Conservation (phyloP, 2,113 vertebrate species). For the Thermophis baileyi region DNA sequence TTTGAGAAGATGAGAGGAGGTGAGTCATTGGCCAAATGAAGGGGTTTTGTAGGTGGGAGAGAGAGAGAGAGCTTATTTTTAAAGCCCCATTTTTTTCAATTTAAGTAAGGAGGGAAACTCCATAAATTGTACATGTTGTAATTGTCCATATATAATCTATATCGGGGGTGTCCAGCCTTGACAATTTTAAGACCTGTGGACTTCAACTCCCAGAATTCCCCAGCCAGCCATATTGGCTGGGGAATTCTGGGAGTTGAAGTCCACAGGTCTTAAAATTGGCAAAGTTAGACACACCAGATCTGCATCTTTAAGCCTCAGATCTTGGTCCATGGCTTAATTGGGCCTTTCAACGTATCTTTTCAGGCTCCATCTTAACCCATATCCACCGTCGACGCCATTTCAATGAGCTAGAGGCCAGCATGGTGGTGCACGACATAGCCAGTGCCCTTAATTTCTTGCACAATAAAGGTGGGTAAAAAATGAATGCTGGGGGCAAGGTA, state of each 20-base stretch:
- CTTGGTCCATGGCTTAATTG: background rate
- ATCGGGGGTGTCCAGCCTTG: background rate
- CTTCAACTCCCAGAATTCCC: background rate
- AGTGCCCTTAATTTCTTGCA: conserved; percentile 94
- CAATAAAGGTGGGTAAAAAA: conserved; percentile 83
- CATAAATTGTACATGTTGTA: background rate
- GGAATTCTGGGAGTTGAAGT: background rate
- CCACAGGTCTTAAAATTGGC: background rate
- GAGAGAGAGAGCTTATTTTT: background rate
- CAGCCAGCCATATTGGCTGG: too few relatives aligned
- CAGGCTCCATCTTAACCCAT: conserved; percentile 93
- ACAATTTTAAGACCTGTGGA: background rate
- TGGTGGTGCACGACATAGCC: conserved; percentile 94
- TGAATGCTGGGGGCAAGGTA: background rate
- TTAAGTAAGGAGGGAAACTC: background rate
- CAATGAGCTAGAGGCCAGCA: conserved; percentile 91
- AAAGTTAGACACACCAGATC: background rate
- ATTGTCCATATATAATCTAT: background rate
- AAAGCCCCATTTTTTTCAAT: background rate
- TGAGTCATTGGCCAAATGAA: conserved; percentile 40
- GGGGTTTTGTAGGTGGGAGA: background rate
- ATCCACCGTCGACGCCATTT: conserved; percentile 93
- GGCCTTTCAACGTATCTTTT: background rate
- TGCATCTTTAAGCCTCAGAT: background rate
- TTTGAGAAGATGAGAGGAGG: conserved; percentile 97